phyloP scores from a whole-genome alignment of 2,888 invertebrate genomes.

The Eulithis testata region DNA sequence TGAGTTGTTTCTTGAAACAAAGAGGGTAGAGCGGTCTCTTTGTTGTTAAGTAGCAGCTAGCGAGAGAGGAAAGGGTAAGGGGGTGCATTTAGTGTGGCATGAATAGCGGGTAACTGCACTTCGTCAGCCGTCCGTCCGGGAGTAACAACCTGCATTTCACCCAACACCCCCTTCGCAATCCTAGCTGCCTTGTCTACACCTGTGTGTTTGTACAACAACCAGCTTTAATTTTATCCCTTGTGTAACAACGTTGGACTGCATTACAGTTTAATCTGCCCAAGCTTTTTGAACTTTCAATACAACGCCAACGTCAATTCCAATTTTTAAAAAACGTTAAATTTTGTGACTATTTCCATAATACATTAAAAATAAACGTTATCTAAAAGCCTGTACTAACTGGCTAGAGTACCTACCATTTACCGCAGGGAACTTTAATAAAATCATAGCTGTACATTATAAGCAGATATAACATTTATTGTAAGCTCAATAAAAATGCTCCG shows the following conservation, averaged over 20 bases:
- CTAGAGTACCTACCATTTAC: slow-evolving; percentile 29
- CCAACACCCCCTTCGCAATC: slow-evolving; percentile 54
- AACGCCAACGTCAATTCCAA: background rate
- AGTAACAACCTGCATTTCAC: slow-evolving; percentile 75
- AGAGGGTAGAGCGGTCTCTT: slow-evolving; percentile 82
- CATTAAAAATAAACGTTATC: slow-evolving; percentile 18
- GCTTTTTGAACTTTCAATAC: background rate
- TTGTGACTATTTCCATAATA: slow-evolving; percentile 2
- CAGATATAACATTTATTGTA: slow-evolving; percentile 39
- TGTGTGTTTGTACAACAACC: slow-evolving; percentile 47
- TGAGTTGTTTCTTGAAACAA: slow-evolving; percentile 81
- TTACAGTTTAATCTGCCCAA: background rate
- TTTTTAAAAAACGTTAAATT: background rate
- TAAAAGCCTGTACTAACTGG: slow-evolving; percentile 23
- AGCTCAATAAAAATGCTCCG: slow-evolving; percentile 38
- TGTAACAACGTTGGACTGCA: slow-evolving; percentile 11
- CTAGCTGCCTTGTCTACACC: slow-evolving; percentile 56
- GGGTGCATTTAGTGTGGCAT: slow-evolving; percentile 77
- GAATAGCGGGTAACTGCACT: slow-evolving; percentile 81
- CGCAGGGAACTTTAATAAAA: slow-evolving; percentile 36
- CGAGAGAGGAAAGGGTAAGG: slow-evolving; percentile 57
- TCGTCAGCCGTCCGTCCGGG: slow-evolving; percentile 79
- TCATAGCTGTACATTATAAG: slow-evolving; percentile 32
- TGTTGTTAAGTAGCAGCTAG: slow-evolving; percentile 79
- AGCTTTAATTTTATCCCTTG: slow-evolving; percentile 35